Conservation (phyloP, 92 coral and sea anemone genomes). For the Parazoanthus atlanticus region DNA sequence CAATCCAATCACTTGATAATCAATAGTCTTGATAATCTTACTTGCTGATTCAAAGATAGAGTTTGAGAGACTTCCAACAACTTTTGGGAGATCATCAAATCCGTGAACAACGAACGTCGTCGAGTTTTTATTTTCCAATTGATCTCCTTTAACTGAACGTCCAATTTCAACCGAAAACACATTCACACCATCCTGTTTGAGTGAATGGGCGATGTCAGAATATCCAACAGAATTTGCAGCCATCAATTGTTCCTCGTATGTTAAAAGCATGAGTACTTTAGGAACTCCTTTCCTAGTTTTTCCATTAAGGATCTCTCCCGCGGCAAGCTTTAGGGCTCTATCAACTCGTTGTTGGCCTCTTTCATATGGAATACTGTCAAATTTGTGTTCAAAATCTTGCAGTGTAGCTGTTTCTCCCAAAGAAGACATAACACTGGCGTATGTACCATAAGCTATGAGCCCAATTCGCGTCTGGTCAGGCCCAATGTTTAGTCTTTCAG, state of each 20-base stretch:
- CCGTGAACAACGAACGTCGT: not conserved
- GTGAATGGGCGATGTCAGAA: not conserved
- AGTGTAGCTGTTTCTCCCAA: slow-evolving; percentile 16
- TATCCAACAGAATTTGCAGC: not conserved
- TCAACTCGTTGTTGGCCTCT: slow-evolving; percentile 28
- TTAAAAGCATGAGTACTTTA: not conserved
- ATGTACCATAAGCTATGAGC: slow-evolving; percentile 16
- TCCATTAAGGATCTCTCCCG: not conserved
- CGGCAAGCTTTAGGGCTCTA: slow-evolving; percentile 20
- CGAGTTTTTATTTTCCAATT: not conserved
- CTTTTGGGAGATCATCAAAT: not conserved
- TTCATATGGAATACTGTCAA: slow-evolving; percentile 20
- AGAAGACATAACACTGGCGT: slow-evolving; percentile 5
- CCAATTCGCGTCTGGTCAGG: not conserved
- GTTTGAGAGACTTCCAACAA: slow-evolving; percentile 2
- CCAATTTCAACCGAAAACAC: not conserved
- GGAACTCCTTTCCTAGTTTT: not conserved
- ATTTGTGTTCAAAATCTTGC: slow-evolving; percentile 4
- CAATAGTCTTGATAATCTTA: not conserved
- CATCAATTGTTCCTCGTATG: not conserved
- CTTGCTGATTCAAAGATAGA: not conserved
- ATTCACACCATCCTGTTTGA: slow-evolving; percentile 2
- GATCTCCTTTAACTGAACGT: not conserved
- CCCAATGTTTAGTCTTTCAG: slow-evolving; percentile 5
- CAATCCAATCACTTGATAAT: not conserved